phyloP scores from a whole-genome alignment of 2,113 vertebrate genomes.

The Tetrax tetrax region DNA sequence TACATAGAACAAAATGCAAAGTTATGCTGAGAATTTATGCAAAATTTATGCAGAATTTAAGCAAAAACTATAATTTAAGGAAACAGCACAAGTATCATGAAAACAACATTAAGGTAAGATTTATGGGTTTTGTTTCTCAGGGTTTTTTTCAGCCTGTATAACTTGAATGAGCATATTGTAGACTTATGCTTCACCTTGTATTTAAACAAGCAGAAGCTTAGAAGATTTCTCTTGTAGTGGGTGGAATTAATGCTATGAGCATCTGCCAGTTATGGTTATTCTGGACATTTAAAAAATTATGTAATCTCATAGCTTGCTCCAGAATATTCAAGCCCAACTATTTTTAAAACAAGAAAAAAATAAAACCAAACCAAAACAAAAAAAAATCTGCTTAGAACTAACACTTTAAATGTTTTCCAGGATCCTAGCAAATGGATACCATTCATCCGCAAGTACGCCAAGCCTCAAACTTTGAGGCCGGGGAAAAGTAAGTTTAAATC shows the following conservation, averaged over 20 bases:
- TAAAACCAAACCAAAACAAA: not conserved
- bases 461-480: not conserved
- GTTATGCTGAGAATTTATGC: not conserved
- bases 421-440: not conserved
- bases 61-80: conserved; percentile 6
- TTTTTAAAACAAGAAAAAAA: not conserved
- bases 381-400: not conserved
- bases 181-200: not conserved
- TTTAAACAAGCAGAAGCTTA: not conserved
- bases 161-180: not conserved
- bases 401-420: not conserved
- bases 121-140: not conserved
- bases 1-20: conserved; percentile 40
- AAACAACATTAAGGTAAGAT: conserved; percentile 22
- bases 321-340: not conserved
- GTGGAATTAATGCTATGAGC: not conserved
- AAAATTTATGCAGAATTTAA: not conserved
- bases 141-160: not conserved
- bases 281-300: not conserved
- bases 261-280: not conserved
- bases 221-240: not conserved
- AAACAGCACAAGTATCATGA: not conserved
- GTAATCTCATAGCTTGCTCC: not conserved
- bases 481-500: not conserved
- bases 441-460: not conserved